Base-by-base conservation (phyloP, 1,140 invertebrate species). In the Neelides sp. region DNA sequence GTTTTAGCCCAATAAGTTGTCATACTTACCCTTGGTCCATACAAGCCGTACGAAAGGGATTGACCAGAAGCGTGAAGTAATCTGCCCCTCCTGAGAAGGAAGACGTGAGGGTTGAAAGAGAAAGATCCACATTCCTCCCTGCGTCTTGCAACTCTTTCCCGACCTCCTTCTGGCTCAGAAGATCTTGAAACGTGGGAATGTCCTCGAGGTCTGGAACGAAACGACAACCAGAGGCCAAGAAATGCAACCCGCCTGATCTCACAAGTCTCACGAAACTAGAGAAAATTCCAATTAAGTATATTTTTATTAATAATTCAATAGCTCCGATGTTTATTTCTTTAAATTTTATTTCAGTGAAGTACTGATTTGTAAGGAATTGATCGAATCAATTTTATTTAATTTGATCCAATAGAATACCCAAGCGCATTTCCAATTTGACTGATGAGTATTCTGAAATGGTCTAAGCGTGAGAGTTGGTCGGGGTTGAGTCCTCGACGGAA, bases 1-100 rank as follows among this genome's bases (percentile, higher is more conserved):
- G n/a, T n/a, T n/a, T n/a, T n/a, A n/a, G n/a, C n/a, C n/a, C n/a
- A n/a, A n/a, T n/a, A n/a, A n/a, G n/a, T 40, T 8, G 8, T 12
- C 17, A 8, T 3, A 35, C 32, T 43, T 50, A 57, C 58, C 30
- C 46, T 0, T 75, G 69, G 66, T 91, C 83, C 32, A 85, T 73
- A 61, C 96, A 86, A 23, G 86, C 85, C 1, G 85, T 78, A 3
- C 85, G 76, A 70, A 98, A 98, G 4, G 93, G 92, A 64, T 92
- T 82, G 4, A 96, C 80, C 3, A 98, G 72, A 28, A 98, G 71
- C 75, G 89, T 88, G 64, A 98, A 95, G 69, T 95, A 97, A 66
- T 96, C 88, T 4, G 88, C 93, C 20, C 86, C 85, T 64, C 93
- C 86, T 27, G 85, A 83, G 64, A 94, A 91, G 65, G 91, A 92